Conservation (phyloP, 1,140 invertebrate genomes). For the Holcopasites calliopsidis region DNA sequence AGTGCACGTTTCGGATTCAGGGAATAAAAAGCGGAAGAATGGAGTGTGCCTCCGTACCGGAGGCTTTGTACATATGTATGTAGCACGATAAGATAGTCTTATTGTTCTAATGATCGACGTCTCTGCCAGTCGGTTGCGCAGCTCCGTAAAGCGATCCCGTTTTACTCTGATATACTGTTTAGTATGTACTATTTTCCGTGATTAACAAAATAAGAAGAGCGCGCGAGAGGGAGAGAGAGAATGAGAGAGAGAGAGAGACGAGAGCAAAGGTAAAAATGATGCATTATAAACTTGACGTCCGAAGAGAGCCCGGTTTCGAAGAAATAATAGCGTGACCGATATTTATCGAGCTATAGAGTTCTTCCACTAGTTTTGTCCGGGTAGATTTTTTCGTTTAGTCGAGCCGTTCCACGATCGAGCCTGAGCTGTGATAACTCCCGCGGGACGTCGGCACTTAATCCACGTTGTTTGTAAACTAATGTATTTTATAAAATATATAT, state of each 20-base stretch:
- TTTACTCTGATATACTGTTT: slow-evolving; percentile 24
- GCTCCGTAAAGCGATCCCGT: slow-evolving; percentile 57
- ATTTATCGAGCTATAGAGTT: slow-evolving; percentile 15
- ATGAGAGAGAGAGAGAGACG: too few species aligned
- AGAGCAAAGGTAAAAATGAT: background rate
- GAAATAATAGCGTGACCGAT: background rate
- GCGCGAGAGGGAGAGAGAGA: background rate
- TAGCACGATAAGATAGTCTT: slow-evolving; percentile 78
- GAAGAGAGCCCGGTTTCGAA: background rate
- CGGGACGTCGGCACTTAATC: slow-evolving; percentile 74
- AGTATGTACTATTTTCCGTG: slow-evolving; percentile 10
- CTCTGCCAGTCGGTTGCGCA: slow-evolving; percentile 68
- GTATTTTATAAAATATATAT: slow-evolving; percentile 75
- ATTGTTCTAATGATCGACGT: slow-evolving; percentile 77
- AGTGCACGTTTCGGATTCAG: slow-evolving; percentile 68
- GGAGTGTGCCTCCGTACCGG: slow-evolving; percentile 56
- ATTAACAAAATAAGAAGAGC: background rate
- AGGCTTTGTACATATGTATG: slow-evolving; percentile 79
- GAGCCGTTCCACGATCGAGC: slow-evolving; percentile 66
- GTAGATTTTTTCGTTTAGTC: slow-evolving; percentile 43
- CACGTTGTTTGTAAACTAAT: slow-evolving; percentile 78
- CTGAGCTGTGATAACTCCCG: slow-evolving; percentile 57
- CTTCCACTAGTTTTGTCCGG: slow-evolving; percentile 37
- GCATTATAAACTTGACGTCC: background rate
- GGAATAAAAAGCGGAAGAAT: slow-evolving; percentile 49